Evolutionary conservation across 2,797 vertebrate species (phyloP).

Genomic region (Pseudocheirus occidentalis): DNA sequence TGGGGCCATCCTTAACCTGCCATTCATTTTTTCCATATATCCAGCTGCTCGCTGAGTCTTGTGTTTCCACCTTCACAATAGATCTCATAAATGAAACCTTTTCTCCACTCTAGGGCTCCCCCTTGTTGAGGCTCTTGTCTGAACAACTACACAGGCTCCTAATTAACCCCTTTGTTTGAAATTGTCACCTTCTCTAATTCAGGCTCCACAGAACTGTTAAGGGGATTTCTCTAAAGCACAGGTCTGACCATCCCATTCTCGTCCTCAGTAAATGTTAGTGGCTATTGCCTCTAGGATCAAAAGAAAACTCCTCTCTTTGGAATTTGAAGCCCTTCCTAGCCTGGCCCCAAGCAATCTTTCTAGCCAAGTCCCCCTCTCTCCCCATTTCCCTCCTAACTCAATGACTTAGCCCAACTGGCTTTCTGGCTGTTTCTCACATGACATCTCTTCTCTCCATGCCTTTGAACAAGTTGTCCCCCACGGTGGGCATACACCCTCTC

Average conservation of each 20-base stretch:
- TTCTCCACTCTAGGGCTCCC: background rate
- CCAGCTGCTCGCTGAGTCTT: background rate
- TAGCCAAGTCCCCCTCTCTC: no score
- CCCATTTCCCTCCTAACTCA: no score
- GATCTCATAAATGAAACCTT: background rate
- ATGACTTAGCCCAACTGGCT: background rate
- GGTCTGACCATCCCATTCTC: background rate
- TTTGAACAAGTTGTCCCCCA: background rate
- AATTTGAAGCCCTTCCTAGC: background rate
- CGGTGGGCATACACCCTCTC: background rate
- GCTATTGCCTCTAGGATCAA: background rate
- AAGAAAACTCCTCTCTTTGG: background rate
- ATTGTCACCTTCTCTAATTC: background rate
- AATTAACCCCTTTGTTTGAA: background rate
- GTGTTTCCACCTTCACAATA: background rate
- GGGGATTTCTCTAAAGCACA: background rate
- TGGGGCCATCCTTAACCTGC: background rate
- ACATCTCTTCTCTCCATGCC: background rate
- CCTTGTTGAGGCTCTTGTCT: background rate
- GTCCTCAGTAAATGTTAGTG: background rate
- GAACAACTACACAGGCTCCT: background rate
- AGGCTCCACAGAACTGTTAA: background rate
- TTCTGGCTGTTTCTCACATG: background rate
- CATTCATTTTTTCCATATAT: background rate
- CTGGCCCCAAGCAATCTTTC: background rate